Evolutionary conservation across 2,113 vertebrate species (phyloP).

Genomic region (Carassius auratus): DNA sequence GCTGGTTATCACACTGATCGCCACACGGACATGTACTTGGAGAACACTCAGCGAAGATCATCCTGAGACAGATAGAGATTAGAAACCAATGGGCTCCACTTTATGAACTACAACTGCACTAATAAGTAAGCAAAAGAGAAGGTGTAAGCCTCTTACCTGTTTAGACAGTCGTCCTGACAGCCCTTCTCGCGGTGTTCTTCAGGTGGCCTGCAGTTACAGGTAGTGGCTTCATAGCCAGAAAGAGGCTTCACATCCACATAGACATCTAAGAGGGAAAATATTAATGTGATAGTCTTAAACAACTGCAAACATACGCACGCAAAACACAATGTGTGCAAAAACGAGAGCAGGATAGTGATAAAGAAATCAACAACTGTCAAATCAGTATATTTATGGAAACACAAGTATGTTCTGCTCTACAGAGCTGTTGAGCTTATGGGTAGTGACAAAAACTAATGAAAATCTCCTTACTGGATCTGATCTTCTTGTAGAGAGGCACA

Average conservation of each 20-base stretch:
- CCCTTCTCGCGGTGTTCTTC: conserved; percentile 79
- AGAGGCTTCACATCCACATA: conserved; percentile 98
- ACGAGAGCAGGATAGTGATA: not conserved
- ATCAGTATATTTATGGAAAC: conserved; percentile 7
- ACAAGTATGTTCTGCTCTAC: not conserved
- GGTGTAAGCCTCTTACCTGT: conserved; percentile 77
- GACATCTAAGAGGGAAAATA: conserved; percentile 77
- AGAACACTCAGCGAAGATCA: conserved; percentile 97
- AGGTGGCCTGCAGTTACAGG: conserved; percentile 89
- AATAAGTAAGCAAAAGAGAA: not conserved
- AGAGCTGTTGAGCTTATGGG: not conserved
- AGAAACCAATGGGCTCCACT: not conserved
- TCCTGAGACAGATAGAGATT: conserved; percentile 72
- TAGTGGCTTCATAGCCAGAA: conserved; percentile 95
- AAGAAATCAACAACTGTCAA: conserved; percentile 2
- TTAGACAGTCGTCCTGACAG: conserved; percentile 94
- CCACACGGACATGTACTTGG: conserved; percentile 91
- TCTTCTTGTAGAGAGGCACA: conserved; percentile 98
- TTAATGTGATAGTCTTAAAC: not conserved
- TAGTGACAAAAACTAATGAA: not conserved
- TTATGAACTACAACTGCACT: too few species aligned
- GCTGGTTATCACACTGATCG: conserved; percentile 93
- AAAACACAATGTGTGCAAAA: not conserved
- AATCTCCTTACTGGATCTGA: conserved; percentile 92
- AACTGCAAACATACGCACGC: not conserved